A percentile compares a stretch with the other conserved stretches of the same genome.
These are phyloP conservation scores for Eupithecia subumbrata DNA, from an alignment of 2,888 invertebrate genomes.

Conservation along the genomic window DNA sequence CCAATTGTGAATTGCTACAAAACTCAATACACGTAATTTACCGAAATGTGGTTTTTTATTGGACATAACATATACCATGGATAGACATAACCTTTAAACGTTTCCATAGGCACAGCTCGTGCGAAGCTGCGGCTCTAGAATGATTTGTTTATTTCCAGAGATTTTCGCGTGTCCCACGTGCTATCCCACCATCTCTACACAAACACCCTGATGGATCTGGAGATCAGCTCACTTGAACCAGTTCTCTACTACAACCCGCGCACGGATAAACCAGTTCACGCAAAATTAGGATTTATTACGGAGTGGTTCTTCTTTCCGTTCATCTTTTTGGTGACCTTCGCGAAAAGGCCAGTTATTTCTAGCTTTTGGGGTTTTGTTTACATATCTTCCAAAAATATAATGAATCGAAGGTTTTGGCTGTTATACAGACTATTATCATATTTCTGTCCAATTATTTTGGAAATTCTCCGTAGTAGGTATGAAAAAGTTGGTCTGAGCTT, in stretches of 20 bases:
- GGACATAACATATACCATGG: too few species aligned
- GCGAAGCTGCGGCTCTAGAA: not conserved
- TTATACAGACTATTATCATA: too few species aligned
- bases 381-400: too few species aligned
- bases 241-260: constrained; percentile 30
- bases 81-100: not conserved
- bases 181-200: constrained; percentile 92
- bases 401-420: too few species aligned
- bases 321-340: constrained; percentile 64
- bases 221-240: constrained; percentile 88
- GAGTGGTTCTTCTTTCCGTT: constrained; percentile 70
- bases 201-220: constrained; percentile 90
- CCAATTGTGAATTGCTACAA: too few species aligned
- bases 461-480: too few species aligned
- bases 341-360: constrained; percentile 66
- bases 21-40: too few species aligned
- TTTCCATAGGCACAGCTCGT: not conserved
- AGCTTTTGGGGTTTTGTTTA: not conserved
- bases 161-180: constrained; percentile 90
- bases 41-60: too few species aligned
- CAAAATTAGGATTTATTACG: constrained; percentile 79
- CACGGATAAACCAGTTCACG: constrained; percentile 73
- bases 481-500: too few species aligned
- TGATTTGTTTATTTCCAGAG: constrained; percentile 64
- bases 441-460: too few species aligned